A percentile compares a stretch with the other conserved stretches of the same genome.
Conservation (phyloP, 2,888 invertebrate species). For the Tenthredo scrophulariae region DNA sequence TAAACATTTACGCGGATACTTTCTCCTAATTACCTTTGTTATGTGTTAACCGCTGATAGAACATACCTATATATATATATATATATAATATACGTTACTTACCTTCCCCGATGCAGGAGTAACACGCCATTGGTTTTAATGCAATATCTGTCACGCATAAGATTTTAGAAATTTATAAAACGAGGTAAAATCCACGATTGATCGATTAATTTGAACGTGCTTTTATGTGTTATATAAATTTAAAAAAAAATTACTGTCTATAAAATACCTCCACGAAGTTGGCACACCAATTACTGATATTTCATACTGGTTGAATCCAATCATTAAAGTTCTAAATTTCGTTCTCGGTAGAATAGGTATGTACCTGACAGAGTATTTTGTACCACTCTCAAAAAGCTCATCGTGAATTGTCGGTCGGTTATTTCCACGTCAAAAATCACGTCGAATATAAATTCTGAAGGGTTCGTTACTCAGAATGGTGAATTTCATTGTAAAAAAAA, state of each 20-base stretch:
- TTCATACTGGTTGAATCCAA: conserved; percentile 26
- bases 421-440: background rate
- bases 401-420: background rate
- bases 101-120: background rate
- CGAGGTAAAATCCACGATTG: background rate
- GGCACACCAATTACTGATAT: background rate
- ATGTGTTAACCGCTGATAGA: background rate
- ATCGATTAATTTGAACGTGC: too few species aligned
- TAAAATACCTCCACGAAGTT: background rate
- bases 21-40: conserved; percentile 40
- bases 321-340: background rate
- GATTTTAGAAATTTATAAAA: background rate
- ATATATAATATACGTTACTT: background rate
- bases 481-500: background rate
- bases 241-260: background rate
- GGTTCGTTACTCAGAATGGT: background rate
- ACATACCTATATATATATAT: background rate
- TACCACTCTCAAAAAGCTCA: background rate
- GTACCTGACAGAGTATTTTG: background rate
- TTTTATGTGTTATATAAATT: too few species aligned
- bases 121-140: conserved; percentile 4
- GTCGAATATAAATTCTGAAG: background rate
- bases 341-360: background rate
- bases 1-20: conserved; percentile 12
- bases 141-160: background rate